Conservation (phyloP, 92 coral and sea anemone genomes). For the Isaurus tuberculatus region DNA sequence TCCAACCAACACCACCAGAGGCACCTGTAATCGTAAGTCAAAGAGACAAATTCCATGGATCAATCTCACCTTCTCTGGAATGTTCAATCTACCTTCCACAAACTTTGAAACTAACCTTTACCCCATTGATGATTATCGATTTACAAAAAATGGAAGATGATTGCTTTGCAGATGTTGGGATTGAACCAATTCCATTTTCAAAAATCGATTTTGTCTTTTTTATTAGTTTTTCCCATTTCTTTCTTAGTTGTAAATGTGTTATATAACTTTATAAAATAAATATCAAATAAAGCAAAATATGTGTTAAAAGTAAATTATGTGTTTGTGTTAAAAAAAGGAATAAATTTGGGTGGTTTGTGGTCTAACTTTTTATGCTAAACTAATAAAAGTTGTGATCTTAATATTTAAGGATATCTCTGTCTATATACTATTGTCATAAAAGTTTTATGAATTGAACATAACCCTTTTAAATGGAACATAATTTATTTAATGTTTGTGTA, state of each 20-base stretch:
- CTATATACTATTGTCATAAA: background rate
- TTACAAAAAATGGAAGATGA: no score
- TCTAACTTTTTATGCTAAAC: background rate
- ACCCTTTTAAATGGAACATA: background rate
- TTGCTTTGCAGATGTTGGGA: no score
- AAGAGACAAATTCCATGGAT: background rate
- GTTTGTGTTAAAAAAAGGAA: no score
- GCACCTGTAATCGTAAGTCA: constrained; percentile 36
- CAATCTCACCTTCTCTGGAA: background rate
- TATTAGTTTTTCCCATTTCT: background rate
- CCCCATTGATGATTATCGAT: no score
- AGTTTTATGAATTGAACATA: background rate
- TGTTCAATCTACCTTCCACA: no score
- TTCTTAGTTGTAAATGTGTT: background rate
- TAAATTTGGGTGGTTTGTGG: background rate
- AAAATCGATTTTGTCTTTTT: background rate
- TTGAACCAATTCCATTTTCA: no score
- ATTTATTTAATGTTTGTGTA: background rate
- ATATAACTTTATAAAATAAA: no score
- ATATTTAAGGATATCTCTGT: background rate
- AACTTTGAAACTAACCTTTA: no score
- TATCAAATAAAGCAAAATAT: background rate
- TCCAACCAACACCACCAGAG: constrained; percentile 40
- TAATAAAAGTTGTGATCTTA: background rate
- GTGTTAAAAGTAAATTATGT: background rate